These are phyloP conservation scores for Meandrusa payeni DNA, from an alignment of 2,888 invertebrate species.

Conservation along the genomic window DNA sequence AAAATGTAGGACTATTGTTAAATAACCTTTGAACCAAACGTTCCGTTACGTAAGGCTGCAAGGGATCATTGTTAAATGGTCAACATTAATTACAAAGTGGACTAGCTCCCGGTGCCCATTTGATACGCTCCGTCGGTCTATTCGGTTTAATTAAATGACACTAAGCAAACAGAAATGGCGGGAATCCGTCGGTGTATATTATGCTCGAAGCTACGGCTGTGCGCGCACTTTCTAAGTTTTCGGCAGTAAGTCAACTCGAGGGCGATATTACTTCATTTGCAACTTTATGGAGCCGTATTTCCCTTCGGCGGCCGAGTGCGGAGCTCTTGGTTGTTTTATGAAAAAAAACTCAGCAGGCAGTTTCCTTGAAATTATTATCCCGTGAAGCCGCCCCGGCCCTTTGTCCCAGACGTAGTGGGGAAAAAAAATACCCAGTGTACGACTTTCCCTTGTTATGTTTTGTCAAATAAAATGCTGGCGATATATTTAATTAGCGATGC, in stretches of 20 bases:
- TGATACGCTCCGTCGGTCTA: constrained; percentile 46
- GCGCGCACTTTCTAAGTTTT: constrained; percentile 40
- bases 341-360: constrained; percentile 50
- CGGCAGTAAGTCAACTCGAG: constrained; percentile 56
- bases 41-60: constrained; percentile 28
- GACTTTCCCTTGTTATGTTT: constrained; percentile 41
- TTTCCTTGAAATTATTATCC: constrained; percentile 64
- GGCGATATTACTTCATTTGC: constrained; percentile 73
- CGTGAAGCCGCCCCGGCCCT: constrained; percentile 42
- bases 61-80: constrained; percentile 38
- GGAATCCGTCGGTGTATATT: constrained; percentile 25
- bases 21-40: constrained; percentile 28
- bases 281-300: constrained; percentile 66
- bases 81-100: constrained; percentile 60
- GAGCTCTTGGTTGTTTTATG: constrained; percentile 50
- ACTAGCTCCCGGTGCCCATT: constrained; percentile 34
- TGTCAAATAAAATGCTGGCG: constrained; percentile 42
- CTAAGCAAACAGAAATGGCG: constrained; percentile 55
- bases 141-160: constrained; percentile 70
- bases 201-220: constrained; percentile 41
- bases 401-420: constrained; percentile 45
- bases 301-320: constrained; percentile 49
- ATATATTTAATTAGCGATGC: constrained; percentile 44
- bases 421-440: constrained; percentile 42
- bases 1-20: constrained; percentile 27